Base-by-base conservation (phyloP, 2,888 invertebrate genomes). In the Platerodrilus igneus region DNA sequence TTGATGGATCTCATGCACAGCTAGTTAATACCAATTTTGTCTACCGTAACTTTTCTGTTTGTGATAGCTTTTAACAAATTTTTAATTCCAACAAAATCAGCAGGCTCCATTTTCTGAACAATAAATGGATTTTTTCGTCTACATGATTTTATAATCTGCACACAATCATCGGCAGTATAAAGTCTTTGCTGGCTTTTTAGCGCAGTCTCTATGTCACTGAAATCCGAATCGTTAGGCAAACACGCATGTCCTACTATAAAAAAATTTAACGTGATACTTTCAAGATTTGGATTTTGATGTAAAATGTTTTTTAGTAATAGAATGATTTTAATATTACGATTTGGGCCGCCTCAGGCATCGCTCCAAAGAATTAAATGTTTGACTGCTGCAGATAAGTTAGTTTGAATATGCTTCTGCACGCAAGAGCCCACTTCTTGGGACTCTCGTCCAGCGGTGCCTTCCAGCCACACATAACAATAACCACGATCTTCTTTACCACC, bases 371-470 rank as follows among this genome's bases (percentile, higher is more conserved):
- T 41, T 7, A 52, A 32, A 21, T 51, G 14, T 32, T 36, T 23
- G 9, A 46, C 43, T 18, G 31, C 34, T 14, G 13, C 19, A 21
- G 11, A 7, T 4, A 35, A 21, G 25, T 37, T 17, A 7, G 41
- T 35, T 20, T 42, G 25, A 13, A 55, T 45, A 28, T 51, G 47
- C 26, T 48, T 45, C 4, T 32, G 8, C 6, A 52, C 20, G 37
- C 51, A 56, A 18, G 51, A 49, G 2, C 45, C 50, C 8, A 55
- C 45, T 37, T 57, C 55, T 33, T 56, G 53, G 3, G 51, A 47
- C 13, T 55, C 55, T 34, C 54, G 31, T 5, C 54, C 53, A n/a
- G 55, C 57, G 15, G 19, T 21, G 14, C 52, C 44, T 40, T 56
- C 57, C 11, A 47, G 38, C 55, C 58, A 58, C 3, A 43, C 26